Base-by-base conservation (phyloP, 2,888 invertebrate genomes). In the Brenthis ino region DNA sequence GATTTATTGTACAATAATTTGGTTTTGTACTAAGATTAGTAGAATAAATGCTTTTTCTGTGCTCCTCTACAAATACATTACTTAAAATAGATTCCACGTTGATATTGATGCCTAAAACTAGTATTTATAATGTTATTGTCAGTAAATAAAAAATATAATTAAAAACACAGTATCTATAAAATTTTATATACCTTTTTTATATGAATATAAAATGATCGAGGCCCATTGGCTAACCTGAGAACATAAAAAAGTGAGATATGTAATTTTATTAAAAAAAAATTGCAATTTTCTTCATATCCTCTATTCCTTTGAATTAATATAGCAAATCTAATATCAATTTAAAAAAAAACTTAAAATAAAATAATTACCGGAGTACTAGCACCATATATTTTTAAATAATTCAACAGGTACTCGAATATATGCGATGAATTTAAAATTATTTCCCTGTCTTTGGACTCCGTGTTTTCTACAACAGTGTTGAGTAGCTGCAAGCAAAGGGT, bases 161-260 rank as follows among this genome's bases (percentile, higher is more conserved):
- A 6, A 50, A 28, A 1, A 33, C 4, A 16, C 24, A 53, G 11
- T 55, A 55, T n/a, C 16, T n/a, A n/a, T 6, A 47, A 3, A 50
- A 33, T 33, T 33, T 13, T 43, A 64, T 69, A 50, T 24, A 75
- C 76, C 71, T 72, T 74, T 74, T 55, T 68, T 56, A 33, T 64
- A 54, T 61, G 74, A 67, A 66, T 72, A 84, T 63, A 91, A 78
- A 72, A 87, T 84, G 12, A 90, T 77, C 3, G 80, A 83, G 13
- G 86, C 80, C 89, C 89, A 91, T 75, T 89, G 85, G 37, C 85
- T 85, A 70, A 86, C 75, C 91, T 92, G 82, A 57, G 81, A 83
- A 64, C 11, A 71, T 69, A 50, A 11, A 60, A 8, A 33, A 28
- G 3, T 28, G 28, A 28, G 3, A 28, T 20, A 54, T 55, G 8